These are phyloP conservation scores for Eurytoma adleriae DNA, from an alignment of 2,888 invertebrate genomes.

Conservation along the genomic window DNA sequence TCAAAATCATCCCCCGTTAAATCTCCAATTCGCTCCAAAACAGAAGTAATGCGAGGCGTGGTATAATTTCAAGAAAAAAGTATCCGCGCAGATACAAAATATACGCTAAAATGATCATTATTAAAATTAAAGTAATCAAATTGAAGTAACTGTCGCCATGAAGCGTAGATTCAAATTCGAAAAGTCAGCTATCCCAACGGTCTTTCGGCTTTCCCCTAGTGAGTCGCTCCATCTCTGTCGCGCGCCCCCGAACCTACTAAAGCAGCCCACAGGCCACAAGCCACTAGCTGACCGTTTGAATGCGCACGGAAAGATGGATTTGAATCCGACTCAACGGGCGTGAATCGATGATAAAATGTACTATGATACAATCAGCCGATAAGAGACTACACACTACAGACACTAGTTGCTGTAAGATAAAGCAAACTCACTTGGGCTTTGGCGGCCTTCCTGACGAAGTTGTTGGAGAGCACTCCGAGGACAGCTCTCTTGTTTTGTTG, in stretches of 20 bases:
- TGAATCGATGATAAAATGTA: not conserved
- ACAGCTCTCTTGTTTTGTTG: slow-evolving; percentile 79
- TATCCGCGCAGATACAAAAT: no score
- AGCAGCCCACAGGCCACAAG: not conserved
- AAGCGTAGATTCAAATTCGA: slow-evolving; percentile 50
- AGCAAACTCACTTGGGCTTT: slow-evolving; percentile 77
- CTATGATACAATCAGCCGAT: slow-evolving; percentile 3
- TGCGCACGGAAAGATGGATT: not conserved
- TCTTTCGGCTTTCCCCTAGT: slow-evolving; percentile 40
- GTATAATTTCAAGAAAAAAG: no score
- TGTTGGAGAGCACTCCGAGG: slow-evolving; percentile 81
- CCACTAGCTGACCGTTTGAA: slow-evolving; percentile 11
- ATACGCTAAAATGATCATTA: no score
- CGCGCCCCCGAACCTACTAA: not conserved
- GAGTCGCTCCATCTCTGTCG: slow-evolving; percentile 29
- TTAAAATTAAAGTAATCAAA: no score
- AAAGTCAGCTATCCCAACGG: slow-evolving; percentile 43
- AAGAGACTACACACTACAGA: not conserved
- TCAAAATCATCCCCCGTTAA: slow-evolving; percentile 28
- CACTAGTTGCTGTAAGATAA: not conserved
- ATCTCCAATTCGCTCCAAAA: not conserved
- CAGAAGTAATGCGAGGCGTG: no score
- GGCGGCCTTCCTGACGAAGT: slow-evolving; percentile 77
- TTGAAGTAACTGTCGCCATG: no score
- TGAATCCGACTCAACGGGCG: not conserved